phyloP scores from a whole-genome alignment of 2,797 vertebrate genomes.

The Ibycter americanus region DNA sequence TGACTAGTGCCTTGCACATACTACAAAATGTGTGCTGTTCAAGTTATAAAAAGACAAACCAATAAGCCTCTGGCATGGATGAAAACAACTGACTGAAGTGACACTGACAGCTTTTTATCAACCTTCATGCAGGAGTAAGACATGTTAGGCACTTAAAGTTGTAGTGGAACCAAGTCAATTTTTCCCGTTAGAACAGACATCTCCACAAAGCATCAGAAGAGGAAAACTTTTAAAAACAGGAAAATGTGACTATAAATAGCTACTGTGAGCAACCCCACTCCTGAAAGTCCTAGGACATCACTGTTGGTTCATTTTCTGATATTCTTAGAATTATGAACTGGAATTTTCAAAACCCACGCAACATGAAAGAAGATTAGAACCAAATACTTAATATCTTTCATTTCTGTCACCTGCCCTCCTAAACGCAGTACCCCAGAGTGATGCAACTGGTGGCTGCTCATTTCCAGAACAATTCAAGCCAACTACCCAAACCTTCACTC shows the following conservation, averaged over 20 bases:
- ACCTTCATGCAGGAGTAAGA: background rate
- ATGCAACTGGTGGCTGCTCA: background rate
- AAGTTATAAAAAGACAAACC: background rate
- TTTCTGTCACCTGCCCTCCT: background rate
- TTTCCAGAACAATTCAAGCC: background rate
- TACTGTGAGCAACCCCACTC: background rate
- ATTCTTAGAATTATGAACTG: background rate
- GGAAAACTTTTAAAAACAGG: background rate
- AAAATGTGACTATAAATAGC: background rate
- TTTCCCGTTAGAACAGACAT: background rate
- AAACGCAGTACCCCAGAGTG: rapidly evolving
- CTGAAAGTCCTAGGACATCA: background rate
- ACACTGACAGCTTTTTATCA: background rate
- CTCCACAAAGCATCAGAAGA: background rate
- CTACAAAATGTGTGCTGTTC: background rate
- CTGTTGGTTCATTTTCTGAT: background rate
- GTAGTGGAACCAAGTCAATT: rapidly evolving
- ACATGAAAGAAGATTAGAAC: background rate
- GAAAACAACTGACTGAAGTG: background rate
- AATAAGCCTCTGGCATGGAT: background rate
- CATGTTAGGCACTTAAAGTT: background rate
- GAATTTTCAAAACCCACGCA: background rate
- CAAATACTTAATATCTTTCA: background rate
- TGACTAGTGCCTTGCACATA: background rate
- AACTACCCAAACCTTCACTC: background rate